Evolutionary conservation across 2,888 invertebrate species (phyloP).

Genomic region (Lysandra bellargus): DNA sequence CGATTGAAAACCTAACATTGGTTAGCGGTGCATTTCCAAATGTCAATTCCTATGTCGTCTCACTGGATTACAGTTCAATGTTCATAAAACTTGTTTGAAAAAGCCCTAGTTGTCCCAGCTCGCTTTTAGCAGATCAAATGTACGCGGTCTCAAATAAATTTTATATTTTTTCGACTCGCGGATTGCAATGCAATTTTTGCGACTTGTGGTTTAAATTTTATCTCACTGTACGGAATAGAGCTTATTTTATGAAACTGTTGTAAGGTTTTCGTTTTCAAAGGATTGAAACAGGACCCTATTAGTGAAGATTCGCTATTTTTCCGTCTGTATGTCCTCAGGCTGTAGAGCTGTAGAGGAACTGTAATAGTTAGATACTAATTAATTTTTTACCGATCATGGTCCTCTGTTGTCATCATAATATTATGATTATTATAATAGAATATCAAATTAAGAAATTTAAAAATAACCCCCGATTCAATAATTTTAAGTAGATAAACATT

Average conservation of each 20-base stretch:
- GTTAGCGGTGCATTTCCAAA: background rate
- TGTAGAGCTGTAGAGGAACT: too few species aligned
- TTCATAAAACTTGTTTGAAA: background rate
- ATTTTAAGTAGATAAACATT: too few species aligned
- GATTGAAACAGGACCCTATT: background rate
- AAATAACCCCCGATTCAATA: too few species aligned
- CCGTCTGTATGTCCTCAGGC: background rate
- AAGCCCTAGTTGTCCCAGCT: slow-evolving; percentile 5
- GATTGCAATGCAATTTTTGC: background rate
- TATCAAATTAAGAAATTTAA: too few species aligned
- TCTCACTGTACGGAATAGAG: background rate
- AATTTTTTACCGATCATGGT: too few species aligned
- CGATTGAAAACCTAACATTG: background rate
- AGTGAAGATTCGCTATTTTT: background rate
- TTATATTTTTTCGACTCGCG: slow-evolving; percentile 2
- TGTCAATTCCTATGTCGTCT: background rate
- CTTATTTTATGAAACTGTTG: background rate
- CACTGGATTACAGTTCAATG: background rate
- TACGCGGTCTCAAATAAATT: background rate
- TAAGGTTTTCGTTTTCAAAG: background rate
- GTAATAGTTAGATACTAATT: too few species aligned
- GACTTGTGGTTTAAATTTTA: background rate
- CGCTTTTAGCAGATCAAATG: slow-evolving; percentile 16
- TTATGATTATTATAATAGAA: too few species aligned
- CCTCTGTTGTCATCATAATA: too few species aligned